Evolutionary conservation across 2,888 invertebrate species (phyloP), one percentile per base, ranked within the genome.

Genomic region (Protophormia terraenovae): DNA sequence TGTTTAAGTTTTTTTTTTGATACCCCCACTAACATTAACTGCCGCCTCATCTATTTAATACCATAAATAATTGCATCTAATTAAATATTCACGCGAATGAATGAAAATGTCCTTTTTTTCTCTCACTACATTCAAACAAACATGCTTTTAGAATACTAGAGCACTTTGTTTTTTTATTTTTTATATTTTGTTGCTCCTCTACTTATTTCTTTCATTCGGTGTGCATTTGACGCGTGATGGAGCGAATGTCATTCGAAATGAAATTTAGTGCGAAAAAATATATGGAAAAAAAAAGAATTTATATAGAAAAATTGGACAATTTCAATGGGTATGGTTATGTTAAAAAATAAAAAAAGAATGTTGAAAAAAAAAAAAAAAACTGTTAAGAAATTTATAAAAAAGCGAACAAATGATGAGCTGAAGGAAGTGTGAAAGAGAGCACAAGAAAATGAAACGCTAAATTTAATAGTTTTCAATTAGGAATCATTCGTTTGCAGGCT

Each of bases 31-130:
- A 90, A 89, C 90, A 90, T 91, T 91, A 91, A 90, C 82, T 85
- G 82, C 90, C 91, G 91, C 91, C 91, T 91, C 91, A 91, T 91
- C 91, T 91, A 91, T 91, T 91, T 91, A 91, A 91, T 91, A 91
- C 91, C 91, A 91, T 91, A 91, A 91, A 91, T 91, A 91, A 91
- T 91, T 91, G 91, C 91, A 91, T 91, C 91, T 91, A 91, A 91
- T 91, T 91, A 91, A 91, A 91, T 91, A 91, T 91, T 90, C 91
- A 91, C 91, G 85, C 85, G 85, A 85, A 85, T 85, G 90, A 91
- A 91, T 91, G 91, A 91, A 91, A 91, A 91, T 91, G 91, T 91
- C 91, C 90, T 88, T 89, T 87, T 86, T 71, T 19, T 22, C 50
- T 38, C 32, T 50, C 62, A 71, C 32, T 69, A 35, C 45, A n/a